Percentiles rank a stretch among this genome's conserved stretches.
These are phyloP conservation scores for Ichneumon xanthorius DNA, from an alignment of 2,888 invertebrate genomes.

Conservation along the genomic window DNA sequence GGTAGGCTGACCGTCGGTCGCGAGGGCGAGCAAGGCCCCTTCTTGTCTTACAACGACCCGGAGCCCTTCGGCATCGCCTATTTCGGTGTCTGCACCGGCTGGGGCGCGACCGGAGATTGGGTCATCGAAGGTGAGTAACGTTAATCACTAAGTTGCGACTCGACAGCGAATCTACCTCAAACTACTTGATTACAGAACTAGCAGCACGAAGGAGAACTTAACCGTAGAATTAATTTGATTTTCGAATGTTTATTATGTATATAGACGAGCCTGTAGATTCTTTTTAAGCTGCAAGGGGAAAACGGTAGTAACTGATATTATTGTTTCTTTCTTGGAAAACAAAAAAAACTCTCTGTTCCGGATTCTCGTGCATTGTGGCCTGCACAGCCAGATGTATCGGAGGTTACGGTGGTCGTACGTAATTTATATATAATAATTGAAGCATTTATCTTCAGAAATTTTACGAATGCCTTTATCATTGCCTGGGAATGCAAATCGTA, in stretches of 20 bases:
- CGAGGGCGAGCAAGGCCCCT: slow-evolving; percentile 90
- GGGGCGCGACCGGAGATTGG: slow-evolving; percentile 94
- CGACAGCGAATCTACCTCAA: neutral
- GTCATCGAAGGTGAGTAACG: slow-evolving; percentile 89
- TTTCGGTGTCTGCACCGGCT: slow-evolving; percentile 94
- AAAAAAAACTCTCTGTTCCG: slow-evolving; percentile 43
- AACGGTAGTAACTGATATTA: slow-evolving; percentile 43
- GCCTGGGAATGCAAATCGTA: slow-evolving; percentile 46
- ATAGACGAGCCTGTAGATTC: neutral
- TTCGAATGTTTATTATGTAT: neutral
- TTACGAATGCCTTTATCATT: slow-evolving; percentile 52
- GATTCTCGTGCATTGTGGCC: slow-evolving; percentile 66
- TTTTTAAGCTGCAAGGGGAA: neutral
- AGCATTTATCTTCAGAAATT: slow-evolving; percentile 40
- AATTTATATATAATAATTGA: slow-evolving; percentile 69
- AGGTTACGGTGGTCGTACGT: slow-evolving; percentile 81
- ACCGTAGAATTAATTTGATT: neutral
- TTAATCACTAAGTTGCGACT: neutral
- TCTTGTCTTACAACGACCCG: slow-evolving; percentile 90
- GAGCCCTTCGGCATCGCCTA: slow-evolving; percentile 90
- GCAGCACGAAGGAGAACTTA: neutral
- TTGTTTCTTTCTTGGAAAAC: slow-evolving; percentile 61
- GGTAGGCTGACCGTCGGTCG: slow-evolving; percentile 88
- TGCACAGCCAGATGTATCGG: slow-evolving; percentile 81
- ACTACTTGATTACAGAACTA: neutral